A percentile compares a stretch with the other conserved stretches of the same genome.
Conservation (phyloP, 2,888 invertebrate species). For the Choreutis nemorana region DNA sequence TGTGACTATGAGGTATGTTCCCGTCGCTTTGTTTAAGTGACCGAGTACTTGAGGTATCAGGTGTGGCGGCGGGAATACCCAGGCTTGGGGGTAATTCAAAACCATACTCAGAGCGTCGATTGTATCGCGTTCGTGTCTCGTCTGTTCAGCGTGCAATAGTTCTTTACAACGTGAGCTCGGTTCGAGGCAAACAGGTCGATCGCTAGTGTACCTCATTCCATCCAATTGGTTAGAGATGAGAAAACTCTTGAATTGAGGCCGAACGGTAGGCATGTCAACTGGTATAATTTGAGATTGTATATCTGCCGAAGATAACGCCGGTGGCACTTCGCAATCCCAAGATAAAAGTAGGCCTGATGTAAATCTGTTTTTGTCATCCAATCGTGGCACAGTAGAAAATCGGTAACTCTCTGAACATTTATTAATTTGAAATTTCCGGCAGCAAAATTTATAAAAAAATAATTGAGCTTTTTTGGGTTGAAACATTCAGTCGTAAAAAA, state of each 20-base stretch:
- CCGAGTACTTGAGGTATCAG: slow-evolving; percentile 11
- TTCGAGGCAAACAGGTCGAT: slow-evolving; percentile 13
- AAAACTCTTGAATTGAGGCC: slow-evolving; percentile 15
- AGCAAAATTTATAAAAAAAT: slow-evolving; percentile 12
- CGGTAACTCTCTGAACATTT: slow-evolving; percentile 12
- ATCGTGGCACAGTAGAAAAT: slow-evolving; percentile 15
- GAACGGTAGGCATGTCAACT: slow-evolving; percentile 19
- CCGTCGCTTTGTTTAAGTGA: no score
- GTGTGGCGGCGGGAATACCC: slow-evolving; percentile 11
- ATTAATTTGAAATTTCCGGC: slow-evolving; percentile 13
- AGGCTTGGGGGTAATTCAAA: slow-evolving; percentile 10
- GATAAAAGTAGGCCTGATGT: no score
- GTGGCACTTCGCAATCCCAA: slow-evolving; percentile 11
- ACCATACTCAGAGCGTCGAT: no score
- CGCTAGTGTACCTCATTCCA: slow-evolving; percentile 5
- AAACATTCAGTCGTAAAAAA: slow-evolving; percentile 15
- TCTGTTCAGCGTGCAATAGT: no score
- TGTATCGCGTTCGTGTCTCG: no score
- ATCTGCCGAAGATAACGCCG: slow-evolving; percentile 13
- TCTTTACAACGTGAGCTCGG: no score
- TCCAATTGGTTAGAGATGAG: slow-evolving; percentile 12
- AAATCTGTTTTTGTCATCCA: slow-evolving; percentile 16
- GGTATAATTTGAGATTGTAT: slow-evolving; percentile 9
- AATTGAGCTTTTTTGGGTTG: slow-evolving; percentile 15
- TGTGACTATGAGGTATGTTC: no score